phyloP scores from a whole-genome alignment of 1,140 invertebrate species.

The Zaprionus vittiger region DNA sequence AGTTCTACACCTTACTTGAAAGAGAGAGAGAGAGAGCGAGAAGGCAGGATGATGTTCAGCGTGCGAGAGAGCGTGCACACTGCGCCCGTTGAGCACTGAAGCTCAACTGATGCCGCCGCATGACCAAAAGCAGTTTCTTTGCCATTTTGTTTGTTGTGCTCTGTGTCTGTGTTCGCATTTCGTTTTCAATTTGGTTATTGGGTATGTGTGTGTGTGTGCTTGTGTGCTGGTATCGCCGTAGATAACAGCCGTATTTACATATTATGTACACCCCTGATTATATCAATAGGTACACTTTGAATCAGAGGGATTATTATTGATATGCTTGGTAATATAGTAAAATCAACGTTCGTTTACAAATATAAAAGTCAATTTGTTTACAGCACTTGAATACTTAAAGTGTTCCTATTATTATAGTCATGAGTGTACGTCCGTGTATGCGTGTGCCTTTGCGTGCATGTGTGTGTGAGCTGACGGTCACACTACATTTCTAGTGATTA shows the following conservation, averaged over 20 bases:
- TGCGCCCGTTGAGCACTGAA: constrained; percentile 73
- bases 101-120: constrained; percentile 74
- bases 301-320: too few species aligned
- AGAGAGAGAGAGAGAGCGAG: background rate
- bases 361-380: too few species aligned
- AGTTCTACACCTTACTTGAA: constrained; percentile 31
- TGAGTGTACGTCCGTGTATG: background rate
- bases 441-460: background rate
- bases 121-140: constrained; percentile 79
- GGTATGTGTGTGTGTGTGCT: constrained; percentile 15
- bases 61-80: constrained; percentile 20
- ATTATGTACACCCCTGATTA: constrained; percentile 23
- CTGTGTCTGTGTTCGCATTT: constrained; percentile 59
- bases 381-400: background rate
- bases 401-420: too few species aligned
- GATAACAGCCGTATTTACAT: constrained; percentile 77
- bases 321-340: too few species aligned
- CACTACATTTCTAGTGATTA: constrained; percentile 55
- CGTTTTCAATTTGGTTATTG: constrained; percentile 65
- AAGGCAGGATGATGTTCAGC: background rate
- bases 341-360: too few species aligned
- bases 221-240: constrained; percentile 56
- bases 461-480: constrained; percentile 29
- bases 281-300: too few species aligned
- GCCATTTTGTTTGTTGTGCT: constrained; percentile 64